Evolutionary conservation across 2,888 invertebrate genomes (phyloP).

Genomic region (Galerucella nymphaeae): DNA sequence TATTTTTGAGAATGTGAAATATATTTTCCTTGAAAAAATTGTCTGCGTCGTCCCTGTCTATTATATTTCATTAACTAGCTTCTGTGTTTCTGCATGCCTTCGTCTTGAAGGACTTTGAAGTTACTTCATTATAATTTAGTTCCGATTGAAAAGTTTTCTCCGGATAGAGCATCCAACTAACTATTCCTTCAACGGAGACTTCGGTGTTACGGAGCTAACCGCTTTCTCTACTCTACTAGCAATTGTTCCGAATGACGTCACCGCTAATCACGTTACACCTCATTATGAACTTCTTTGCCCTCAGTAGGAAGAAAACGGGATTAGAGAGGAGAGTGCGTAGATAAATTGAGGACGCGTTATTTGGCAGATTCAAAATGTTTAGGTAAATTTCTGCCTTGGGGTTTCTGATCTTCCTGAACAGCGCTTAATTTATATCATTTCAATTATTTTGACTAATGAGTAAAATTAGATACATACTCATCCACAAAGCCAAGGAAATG

Average conservation of each 20-base stretch:
- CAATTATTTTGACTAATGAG: too few species aligned
- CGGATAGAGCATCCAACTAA: constrained; percentile 41
- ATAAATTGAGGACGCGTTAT: constrained; percentile 56
- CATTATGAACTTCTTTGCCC: constrained; percentile 60
- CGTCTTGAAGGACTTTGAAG: constrained; percentile 56
- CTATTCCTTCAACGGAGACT: constrained; percentile 21
- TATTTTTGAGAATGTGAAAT: neutral
- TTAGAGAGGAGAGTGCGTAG: constrained; percentile 53
- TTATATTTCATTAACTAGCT: constrained; percentile 32
- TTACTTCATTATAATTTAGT: constrained; percentile 61
- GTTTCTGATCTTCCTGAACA: too few species aligned
- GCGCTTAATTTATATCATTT: too few species aligned
- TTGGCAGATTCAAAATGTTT: neutral
- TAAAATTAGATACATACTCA: too few species aligned
- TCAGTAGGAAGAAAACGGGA: neutral
- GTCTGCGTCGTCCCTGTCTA: neutral
- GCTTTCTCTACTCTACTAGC: constrained; percentile 63
- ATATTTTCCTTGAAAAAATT: neutral
- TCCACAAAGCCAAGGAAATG: too few species aligned
- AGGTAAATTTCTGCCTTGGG: too few species aligned
- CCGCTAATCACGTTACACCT: constrained; percentile 69
- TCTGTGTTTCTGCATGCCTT: constrained; percentile 32
- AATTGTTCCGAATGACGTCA: constrained; percentile 68
- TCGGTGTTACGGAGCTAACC: constrained; percentile 41
- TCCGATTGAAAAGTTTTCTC: constrained; percentile 58